A percentile compares a stretch with the other conserved stretches of the same genome.
Conservation (phyloP, 2,888 invertebrate species). For the Hyles lineata region DNA sequence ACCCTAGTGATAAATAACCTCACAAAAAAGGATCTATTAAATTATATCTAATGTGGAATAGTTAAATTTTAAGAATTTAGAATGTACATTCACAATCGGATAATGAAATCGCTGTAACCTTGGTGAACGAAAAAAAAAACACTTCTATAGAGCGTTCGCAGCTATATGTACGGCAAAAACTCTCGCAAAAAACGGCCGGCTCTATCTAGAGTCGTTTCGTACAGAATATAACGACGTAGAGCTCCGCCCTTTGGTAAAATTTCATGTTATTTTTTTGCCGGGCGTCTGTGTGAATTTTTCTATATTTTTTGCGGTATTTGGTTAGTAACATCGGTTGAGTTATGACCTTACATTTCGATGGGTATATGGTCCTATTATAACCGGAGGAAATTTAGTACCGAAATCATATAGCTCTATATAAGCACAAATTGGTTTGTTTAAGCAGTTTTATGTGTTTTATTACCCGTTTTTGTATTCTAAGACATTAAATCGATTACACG, state of each 20-base stretch:
- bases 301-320: conserved; percentile 21
- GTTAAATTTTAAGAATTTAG: conserved; percentile 26
- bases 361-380: not conserved
- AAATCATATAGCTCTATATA: too few species aligned
- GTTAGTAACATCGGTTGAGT: conserved; percentile 11
- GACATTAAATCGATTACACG: too few species aligned
- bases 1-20: not conserved
- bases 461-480: too few species aligned
- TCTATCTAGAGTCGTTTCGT: conserved; percentile 22
- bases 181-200: conserved; percentile 24
- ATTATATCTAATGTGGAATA: conserved; percentile 18
- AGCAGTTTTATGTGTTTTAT: too few species aligned
- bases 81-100: conserved; percentile 27
- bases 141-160: conserved; percentile 24
- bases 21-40: not conserved
- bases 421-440: too few species aligned
- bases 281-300: conserved; percentile 23
- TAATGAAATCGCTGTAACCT: conserved; percentile 30
- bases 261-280: conserved; percentile 25
- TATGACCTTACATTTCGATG: not conserved
- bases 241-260: conserved; percentile 28
- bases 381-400: not conserved
- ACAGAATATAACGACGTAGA: conserved; percentile 24
- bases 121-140: conserved; percentile 22
- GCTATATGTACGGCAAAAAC: conserved; percentile 28